Evolutionary conservation across 92 coral and sea anemone genomes (phyloP), one percentile per base, ranked within the genome.

Genomic region (Paramuricea clavata): DNA sequence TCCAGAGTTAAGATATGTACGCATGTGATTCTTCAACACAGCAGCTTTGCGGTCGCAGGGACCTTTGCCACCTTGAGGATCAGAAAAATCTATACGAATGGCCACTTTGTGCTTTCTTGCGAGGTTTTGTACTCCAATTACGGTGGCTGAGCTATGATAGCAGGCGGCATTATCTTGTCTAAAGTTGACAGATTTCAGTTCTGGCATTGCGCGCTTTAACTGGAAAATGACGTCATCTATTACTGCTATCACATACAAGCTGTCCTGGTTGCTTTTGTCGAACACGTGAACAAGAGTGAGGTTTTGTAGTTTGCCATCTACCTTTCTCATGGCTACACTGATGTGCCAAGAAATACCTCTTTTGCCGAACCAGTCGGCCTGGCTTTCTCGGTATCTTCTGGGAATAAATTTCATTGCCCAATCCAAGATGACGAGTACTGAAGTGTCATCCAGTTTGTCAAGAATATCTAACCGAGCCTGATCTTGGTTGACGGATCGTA

Each of bases 231-330:
- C 50, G 64, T 86, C 89, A 74, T 85, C 78, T 25, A 86, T 76
- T 21, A 86, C 21, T n/a, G 89, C 85, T 70, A 86, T 74, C 17
- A 86, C 89, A 76, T 59, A 76, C 7, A 76, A 39, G 43, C 89
- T 86, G 85, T 76, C 78, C 72, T 86, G 85, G 76, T 76, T 86
- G 74, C 89, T 86, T 54, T 84, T 84, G 47, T 84, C 49, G 56
- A 84, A 84, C 27, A 84, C 28, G 42, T 84, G 88, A 36, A 84
- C 72, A 70, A 72, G 83, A 31, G 88, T 84, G 36, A 86, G 67
- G 6, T 85, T 86, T 65, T 86, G 49, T 50, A 76, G 76, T 60
- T 12, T 17, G 13, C 30, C 73, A 12, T n/a, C 85, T 34, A 5
- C 12, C 85, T 86, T 81, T 61, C 86, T 81, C 86, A 67, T 81